These are phyloP conservation scores for Chloromyia formosa DNA, from an alignment of 2,888 invertebrate species.

Conservation along the genomic window DNA sequence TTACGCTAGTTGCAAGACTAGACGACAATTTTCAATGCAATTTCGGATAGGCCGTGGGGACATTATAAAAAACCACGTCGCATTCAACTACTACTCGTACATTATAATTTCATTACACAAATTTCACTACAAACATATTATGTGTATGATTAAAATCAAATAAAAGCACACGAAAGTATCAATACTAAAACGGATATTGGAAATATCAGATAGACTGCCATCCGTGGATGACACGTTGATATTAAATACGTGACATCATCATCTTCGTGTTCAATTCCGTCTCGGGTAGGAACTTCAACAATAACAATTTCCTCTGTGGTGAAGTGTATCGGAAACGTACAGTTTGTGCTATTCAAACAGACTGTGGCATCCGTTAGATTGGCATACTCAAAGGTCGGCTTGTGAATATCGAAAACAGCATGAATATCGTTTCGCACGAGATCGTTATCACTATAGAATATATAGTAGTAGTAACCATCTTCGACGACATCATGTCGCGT, in stretches of 20 bases:
- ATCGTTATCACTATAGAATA: slow-evolving; percentile 89
- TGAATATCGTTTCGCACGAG: slow-evolving; percentile 81
- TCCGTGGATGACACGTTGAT: slow-evolving; percentile 82
- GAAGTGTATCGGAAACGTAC: slow-evolving; percentile 76
- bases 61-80: no score
- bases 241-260: slow-evolving; percentile 75
- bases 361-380: slow-evolving; percentile 59
- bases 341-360: slow-evolving; percentile 81
- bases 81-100: no score
- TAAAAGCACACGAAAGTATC: slow-evolving; percentile 82
- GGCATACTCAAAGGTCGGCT: slow-evolving; percentile 82
- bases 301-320: slow-evolving; percentile 82
- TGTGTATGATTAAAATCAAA: slow-evolving; percentile 67
- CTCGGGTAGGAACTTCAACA: slow-evolving; percentile 83
- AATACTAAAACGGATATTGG: slow-evolving; percentile 79
- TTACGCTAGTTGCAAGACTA: no score
- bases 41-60: no score
- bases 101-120: no score
- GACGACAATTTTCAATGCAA: no score
- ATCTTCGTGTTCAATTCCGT: slow-evolving; percentile 80
- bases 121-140: no score
- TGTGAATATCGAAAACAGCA: slow-evolving; percentile 84
- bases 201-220: slow-evolving; percentile 81
- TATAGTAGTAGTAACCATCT: slow-evolving; percentile 88
- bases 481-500: slow-evolving; percentile 75